Percentiles rank a stretch among this genome's conserved stretches.
phyloP scores from a whole-genome alignment of 2,113 vertebrate genomes.

The Cephalopholis sonnerati region DNA sequence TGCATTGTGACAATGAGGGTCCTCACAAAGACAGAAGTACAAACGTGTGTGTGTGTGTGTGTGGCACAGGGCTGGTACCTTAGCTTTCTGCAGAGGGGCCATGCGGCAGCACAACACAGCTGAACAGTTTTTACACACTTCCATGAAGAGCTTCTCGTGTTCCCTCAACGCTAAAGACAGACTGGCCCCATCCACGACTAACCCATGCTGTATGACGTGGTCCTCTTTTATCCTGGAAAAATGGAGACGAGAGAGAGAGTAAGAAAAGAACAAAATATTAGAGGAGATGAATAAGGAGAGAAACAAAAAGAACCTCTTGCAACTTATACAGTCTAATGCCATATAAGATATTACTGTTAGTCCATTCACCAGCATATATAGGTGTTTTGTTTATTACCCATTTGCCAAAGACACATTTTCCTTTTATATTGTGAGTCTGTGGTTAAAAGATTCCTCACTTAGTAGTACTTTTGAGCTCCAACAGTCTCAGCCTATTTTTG shows the following conservation, averaged over 20 bases:
- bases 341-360: not conserved
- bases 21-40: too few species aligned
- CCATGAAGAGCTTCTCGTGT: conserved; percentile 98
- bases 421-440: not conserved
- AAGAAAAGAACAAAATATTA: not conserved
- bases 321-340: not conserved
- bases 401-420: not conserved
- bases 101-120: conserved; percentile 98
- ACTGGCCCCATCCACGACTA: conserved; percentile 97
- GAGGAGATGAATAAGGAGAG: not conserved
- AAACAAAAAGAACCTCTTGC: not conserved
- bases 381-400: not conserved
- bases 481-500: not conserved
- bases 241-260: not conserved
- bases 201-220: conserved; percentile 96
- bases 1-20: too few species aligned
- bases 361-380: not conserved
- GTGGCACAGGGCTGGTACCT: conserved; percentile 80
- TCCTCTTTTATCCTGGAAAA: conserved; percentile 92
- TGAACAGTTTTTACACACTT: conserved; percentile 95
- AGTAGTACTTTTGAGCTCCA: not conserved
- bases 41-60: not conserved
- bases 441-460: not conserved
- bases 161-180: conserved; percentile 95
- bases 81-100: conserved; percentile 98